These are phyloP conservation scores for Bradysia coprophila DNA, from an alignment of 1,140 invertebrate genomes.

Conservation along the genomic window DNA sequence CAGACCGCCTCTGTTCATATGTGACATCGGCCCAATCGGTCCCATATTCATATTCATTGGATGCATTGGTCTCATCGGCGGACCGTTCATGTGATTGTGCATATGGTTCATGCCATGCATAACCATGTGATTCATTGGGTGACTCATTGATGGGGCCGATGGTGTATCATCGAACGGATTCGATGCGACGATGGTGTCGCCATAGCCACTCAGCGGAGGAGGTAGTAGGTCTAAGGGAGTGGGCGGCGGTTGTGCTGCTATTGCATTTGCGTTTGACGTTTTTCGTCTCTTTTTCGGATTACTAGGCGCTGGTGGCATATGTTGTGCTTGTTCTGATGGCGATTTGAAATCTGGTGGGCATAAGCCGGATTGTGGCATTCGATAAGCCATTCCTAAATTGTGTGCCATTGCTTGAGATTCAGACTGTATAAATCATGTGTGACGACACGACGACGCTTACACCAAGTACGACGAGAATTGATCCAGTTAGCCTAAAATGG, in stretches of 20 bases:
- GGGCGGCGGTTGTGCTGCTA: conserved; percentile 33
- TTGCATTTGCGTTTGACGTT: conserved; percentile 33
- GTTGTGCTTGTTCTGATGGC: conserved; percentile 32
- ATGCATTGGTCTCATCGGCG: conserved; percentile 11
- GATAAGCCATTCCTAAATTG: conserved; percentile 45
- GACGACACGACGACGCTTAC: no score
- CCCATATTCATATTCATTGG: conserved; percentile 23
- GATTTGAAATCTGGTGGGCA: conserved; percentile 40
- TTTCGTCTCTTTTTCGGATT: conserved; percentile 49
- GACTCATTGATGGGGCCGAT: conserved; percentile 20
- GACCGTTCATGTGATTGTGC: conserved; percentile 26
- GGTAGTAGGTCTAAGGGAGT: conserved; percentile 59
- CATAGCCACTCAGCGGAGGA: conserved; percentile 67
- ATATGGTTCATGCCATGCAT: conserved; percentile 23
- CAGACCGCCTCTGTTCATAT: conserved; percentile 26
- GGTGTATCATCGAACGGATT: conserved; percentile 92
- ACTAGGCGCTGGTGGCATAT: conserved; percentile 33
- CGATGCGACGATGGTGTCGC: conserved; percentile 83
- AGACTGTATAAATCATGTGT: no score
- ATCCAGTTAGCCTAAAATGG: no score
- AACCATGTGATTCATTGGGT: conserved; percentile 30
- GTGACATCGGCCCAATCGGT: conserved; percentile 18
- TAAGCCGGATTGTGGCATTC: conserved; percentile 38
- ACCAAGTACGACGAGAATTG: no score
- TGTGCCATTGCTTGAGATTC: no score